Conservation (phyloP, 1,140 invertebrate species). For the Papilio dardanus region DNA sequence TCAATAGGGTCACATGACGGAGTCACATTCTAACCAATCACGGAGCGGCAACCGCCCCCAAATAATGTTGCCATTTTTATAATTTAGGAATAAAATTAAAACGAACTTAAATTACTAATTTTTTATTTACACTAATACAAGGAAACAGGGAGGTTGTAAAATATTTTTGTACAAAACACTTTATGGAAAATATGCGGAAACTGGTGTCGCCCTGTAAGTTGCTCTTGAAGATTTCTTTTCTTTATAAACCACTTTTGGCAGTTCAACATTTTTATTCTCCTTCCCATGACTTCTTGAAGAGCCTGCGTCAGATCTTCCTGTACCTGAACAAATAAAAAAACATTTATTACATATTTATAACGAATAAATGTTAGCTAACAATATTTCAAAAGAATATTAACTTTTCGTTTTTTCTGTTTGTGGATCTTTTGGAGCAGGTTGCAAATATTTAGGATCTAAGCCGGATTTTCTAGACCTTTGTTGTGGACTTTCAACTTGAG, state of each 20-base stretch:
- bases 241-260: constrained; percentile 74
- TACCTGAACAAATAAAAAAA: constrained; percentile 48
- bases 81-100: neutral
- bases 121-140: constrained; percentile 16
- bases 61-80: too few species aligned
- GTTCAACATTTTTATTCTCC: constrained; percentile 66
- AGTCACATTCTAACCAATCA: too few species aligned
- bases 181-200: constrained; percentile 80
- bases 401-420: constrained; percentile 48
- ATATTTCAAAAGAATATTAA: constrained; percentile 38
- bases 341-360: neutral
- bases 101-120: neutral
- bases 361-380: neutral
- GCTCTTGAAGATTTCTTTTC: constrained; percentile 68
- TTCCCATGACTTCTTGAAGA: constrained; percentile 56
- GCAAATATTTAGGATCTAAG: constrained; percentile 77
- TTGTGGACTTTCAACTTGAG: constrained; percentile 43
- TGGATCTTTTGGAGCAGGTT: constrained; percentile 59
- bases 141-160: constrained; percentile 48
- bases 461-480: constrained; percentile 52
- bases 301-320: constrained; percentile 40
- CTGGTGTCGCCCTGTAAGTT: constrained; percentile 66
- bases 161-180: constrained; percentile 28
- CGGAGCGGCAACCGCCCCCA: too few species aligned
- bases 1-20: too few species aligned